Conservation (phyloP, 2,888 invertebrate genomes). For the Cordylochernes scorpioides region DNA sequence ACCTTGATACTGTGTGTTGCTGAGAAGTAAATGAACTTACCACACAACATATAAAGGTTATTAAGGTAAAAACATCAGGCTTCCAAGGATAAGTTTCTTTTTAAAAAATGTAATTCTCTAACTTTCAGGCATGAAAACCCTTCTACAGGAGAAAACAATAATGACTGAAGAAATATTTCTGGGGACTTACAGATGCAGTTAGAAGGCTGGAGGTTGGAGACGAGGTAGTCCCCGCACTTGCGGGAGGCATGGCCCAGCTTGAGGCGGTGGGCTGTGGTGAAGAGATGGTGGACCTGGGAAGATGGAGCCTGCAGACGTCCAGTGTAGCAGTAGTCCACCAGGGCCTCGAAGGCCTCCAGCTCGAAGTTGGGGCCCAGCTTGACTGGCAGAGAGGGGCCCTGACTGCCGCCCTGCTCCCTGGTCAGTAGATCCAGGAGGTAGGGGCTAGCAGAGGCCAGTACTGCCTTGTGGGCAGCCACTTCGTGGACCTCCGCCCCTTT, state of each 20-base stretch:
- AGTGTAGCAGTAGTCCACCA: slow-evolving; percentile 59
- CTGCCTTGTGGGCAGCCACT: slow-evolving; percentile 46
- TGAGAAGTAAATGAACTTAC: no score
- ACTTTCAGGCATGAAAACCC: no score
- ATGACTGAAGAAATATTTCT: no score
- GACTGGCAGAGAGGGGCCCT: slow-evolving; percentile 5
- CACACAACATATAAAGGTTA: no score
- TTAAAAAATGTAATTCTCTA: no score
- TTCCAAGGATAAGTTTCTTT: no score
- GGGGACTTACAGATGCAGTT: no score
- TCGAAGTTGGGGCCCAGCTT: slow-evolving; percentile 34
- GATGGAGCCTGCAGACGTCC: slow-evolving; percentile 33
- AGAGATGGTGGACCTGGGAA: slow-evolving; percentile 40
- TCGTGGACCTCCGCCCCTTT: slow-evolving; percentile 29
- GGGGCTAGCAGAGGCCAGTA: slow-evolving; percentile 47
- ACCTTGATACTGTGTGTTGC: no score
- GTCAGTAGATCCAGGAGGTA: slow-evolving; percentile 45
- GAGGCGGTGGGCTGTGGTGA: slow-evolving; percentile 46
- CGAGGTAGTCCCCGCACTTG: slow-evolving; percentile 40
- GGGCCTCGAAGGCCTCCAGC: slow-evolving; percentile 38
- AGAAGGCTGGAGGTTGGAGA: slow-evolving; percentile 32
- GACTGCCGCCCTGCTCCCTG: slow-evolving; percentile 27
- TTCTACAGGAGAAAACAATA: no score
- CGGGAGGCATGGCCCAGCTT: slow-evolving; percentile 44
- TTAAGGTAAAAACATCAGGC: no score